Conservation (phyloP, 1,140 invertebrate genomes). For the Drosophila insularis region DNA sequence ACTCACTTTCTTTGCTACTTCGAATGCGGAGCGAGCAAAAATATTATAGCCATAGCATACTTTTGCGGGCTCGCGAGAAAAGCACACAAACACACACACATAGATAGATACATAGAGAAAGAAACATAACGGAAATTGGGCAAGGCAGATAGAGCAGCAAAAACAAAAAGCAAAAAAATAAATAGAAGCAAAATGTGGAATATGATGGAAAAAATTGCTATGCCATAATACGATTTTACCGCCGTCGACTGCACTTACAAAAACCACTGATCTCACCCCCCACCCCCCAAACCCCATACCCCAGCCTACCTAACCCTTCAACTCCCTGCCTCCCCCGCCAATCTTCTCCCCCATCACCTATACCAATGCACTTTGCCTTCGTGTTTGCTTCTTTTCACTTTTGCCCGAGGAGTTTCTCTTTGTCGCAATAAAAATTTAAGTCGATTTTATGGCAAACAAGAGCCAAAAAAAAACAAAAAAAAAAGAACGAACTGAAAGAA, state of each 20-base stretch:
- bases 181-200: neutral
- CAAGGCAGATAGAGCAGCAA: conserved; percentile 41
- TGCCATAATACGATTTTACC: conserved; percentile 60
- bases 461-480: conserved; percentile 27
- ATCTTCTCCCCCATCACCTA: conserved; percentile 9
- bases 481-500: conserved; percentile 23
- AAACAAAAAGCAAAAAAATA: conserved; percentile 12
- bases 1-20: conserved; percentile 17
- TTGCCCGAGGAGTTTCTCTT: conserved; percentile 50
- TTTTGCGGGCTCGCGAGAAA: conserved; percentile 35
- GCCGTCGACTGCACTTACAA: conserved; percentile 50
- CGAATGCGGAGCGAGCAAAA: conserved; percentile 24
- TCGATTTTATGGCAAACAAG: conserved; percentile 68
- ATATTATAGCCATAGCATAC: conserved; percentile 52
- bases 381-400: conserved; percentile 51
- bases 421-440: conserved; percentile 75
- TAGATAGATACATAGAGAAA: conserved; percentile 21
- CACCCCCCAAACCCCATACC: neutral
- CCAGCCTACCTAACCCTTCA: neutral
- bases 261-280: conserved; percentile 30
- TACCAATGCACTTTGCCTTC: conserved; percentile 44
- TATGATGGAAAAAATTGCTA: conserved; percentile 32
- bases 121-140: conserved; percentile 38
- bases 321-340: neutral
- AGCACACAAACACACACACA: conserved; percentile 19